A percentile compares a stretch with the other conserved stretches of the same genome.
These are phyloP conservation scores for Crax fasciolata DNA, from an alignment of 2,797 vertebrate species.

Conservation along the genomic window DNA sequence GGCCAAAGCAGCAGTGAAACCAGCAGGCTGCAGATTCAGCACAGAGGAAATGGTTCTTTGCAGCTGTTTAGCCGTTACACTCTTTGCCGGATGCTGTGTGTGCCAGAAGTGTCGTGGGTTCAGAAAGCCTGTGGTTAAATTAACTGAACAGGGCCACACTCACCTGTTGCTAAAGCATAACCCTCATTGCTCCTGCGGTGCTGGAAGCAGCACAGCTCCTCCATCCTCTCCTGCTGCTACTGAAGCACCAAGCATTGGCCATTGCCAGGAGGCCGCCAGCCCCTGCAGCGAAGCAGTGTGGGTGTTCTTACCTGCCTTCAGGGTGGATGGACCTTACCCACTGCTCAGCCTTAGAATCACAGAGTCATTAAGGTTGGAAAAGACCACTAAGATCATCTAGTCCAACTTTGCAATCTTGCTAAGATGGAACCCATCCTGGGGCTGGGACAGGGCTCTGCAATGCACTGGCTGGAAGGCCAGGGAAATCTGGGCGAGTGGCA, in stretches of 20 bases:
- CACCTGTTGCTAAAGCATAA: not conserved
- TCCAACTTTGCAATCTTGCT: not conserved
- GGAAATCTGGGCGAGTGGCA: not conserved
- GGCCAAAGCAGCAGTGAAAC: not conserved
- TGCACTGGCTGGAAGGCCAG: accelerated
- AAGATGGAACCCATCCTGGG: not conserved
- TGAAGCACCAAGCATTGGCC: not conserved
- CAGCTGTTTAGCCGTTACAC: not conserved
- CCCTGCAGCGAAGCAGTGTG: not conserved
- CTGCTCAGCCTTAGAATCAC: not conserved
- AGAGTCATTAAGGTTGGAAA: too few species aligned
- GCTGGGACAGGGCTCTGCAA: not conserved
- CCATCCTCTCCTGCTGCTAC: not conserved
- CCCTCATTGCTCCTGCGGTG: not conserved
- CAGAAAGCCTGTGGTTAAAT: not conserved
- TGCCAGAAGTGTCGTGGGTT: not conserved
- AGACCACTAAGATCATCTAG: too few species aligned
- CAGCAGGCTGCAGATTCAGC: not conserved
- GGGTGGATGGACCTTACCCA: not conserved
- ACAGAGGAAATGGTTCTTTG: not conserved
- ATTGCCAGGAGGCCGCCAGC: not conserved
- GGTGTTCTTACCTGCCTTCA: not conserved
- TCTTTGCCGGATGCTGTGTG: not conserved
- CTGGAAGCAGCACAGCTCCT: not conserved
- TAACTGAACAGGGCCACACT: not conserved